Evolutionary conservation across 2,888 invertebrate species (phyloP).

Genomic region (Polydrusus tereticollis): DNA sequence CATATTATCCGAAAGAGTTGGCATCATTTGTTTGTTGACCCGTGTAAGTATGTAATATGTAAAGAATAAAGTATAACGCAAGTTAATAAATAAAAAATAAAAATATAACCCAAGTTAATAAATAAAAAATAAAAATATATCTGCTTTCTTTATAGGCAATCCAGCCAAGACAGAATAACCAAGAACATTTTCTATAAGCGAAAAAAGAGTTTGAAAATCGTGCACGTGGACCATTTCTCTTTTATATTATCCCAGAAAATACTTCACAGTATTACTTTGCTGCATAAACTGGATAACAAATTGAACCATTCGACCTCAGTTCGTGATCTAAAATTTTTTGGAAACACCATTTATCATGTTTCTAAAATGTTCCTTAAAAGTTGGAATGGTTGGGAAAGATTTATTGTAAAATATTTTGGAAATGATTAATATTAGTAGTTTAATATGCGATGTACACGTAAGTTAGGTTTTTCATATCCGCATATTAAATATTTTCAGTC

Average conservation of each 20-base stretch:
- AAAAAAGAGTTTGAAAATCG: not conserved
- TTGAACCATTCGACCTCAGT: not conserved
- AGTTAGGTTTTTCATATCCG: not conserved
- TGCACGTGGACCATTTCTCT: not conserved
- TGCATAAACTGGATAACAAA: not conserved
- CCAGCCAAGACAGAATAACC: too few relatives aligned
- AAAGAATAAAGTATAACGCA: too few relatives aligned
- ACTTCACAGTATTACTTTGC: not conserved
- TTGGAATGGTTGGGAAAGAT: not conserved
- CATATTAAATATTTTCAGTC: too few relatives aligned
- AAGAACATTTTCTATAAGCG: not conserved
- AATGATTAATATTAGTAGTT: not conserved
- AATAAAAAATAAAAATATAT: too few relatives aligned
- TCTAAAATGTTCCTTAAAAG: not conserved
- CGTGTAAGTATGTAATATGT: too few relatives aligned
- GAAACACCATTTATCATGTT: constrained; percentile 4
- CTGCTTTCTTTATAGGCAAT: too few relatives aligned
- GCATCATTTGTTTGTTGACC: too few relatives aligned
- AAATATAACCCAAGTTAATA: too few relatives aligned
- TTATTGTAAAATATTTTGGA: not conserved
- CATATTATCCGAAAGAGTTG: too few relatives aligned
- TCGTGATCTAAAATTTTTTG: not conserved
- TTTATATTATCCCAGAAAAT: not conserved
- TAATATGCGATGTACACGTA: not conserved
- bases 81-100: too few relatives aligned